Evolutionary conservation across 2,113 vertebrate genomes (phyloP).

Genomic region (Ctenodactylus gundi): DNA sequence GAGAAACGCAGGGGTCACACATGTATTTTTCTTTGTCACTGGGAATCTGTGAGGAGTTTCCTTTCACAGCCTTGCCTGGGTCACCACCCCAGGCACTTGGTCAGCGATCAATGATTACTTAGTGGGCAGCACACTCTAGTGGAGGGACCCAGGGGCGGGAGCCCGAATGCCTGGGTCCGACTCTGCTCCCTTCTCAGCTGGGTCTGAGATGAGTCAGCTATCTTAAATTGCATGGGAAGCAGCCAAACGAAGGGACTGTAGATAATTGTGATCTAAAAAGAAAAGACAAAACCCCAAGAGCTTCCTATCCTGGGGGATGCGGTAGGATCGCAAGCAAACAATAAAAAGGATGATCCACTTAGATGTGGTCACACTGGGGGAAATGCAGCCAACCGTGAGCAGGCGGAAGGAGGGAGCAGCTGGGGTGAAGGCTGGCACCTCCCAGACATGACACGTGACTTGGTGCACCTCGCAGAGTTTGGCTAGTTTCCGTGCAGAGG

Average conservation of each 20-base stretch:
- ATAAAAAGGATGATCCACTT: constrained; percentile 27
- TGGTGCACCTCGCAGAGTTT: neutral
- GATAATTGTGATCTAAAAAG: constrained; percentile 4
- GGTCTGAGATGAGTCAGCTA: neutral
- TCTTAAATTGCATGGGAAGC: neutral
- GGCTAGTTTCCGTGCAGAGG: neutral
- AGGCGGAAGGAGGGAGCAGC: neutral
- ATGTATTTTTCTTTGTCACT: neutral
- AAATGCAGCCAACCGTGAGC: neutral
- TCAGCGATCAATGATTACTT: constrained; percentile 50
- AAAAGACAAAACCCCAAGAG: neutral
- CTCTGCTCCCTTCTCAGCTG: neutral
- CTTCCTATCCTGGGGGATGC: constrained; percentile 35
- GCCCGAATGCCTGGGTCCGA: constrained; percentile 69
- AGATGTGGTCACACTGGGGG: constrained; percentile 46
- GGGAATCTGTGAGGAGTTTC: constrained; percentile 5
- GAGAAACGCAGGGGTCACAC: constrained; percentile 4
- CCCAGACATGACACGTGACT: neutral
- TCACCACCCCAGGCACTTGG: neutral
- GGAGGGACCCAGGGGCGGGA: constrained; percentile 45
- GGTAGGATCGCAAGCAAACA: neutral
- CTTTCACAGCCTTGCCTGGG: neutral
- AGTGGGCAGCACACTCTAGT: constrained; percentile 78
- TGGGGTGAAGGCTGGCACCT: neutral
- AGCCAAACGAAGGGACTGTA: constrained; percentile 28